Base-by-base conservation (phyloP, 2,113 vertebrate genomes). In the Labrus mixtus region DNA sequence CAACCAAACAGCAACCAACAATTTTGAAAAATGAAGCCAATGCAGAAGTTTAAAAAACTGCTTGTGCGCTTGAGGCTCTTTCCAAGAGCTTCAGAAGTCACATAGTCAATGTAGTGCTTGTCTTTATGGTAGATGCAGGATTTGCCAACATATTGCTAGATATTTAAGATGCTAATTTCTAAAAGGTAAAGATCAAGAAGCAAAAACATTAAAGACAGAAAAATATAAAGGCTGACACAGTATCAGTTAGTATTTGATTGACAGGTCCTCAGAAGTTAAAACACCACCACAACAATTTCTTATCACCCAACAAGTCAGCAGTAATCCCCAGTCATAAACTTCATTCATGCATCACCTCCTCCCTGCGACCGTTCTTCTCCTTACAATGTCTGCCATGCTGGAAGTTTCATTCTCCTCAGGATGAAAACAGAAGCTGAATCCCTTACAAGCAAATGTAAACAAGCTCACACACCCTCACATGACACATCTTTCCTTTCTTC, bases 401-500 rank as follows among this genome's bases (percentile, higher is more conserved):
- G 55, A 58, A 46, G 63, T 22, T 3, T 83, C 58, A 53, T 70
- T 70, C 76, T 85, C 51, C 57, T 79, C 41, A 0, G 62, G 82
- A 86, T 89, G 73, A 91, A 84, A 87, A 81, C 36, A 63, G 77
- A 43, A 33, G 76, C 72, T 60, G 56, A 73, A 79, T 76, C 55
- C 62, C 66, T 66, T 50, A 6, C 55, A 20, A 54, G 74, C 66
- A 68, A 90, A 89, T 63, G 80, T 88, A 85, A 88, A 91, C 83
- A 86, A 66, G 63, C 63, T 69, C 71, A 22, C 84, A 50, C 83
- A 62, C 69, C 60, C 77, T 81, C 81, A 70, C 76, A 73, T 73
- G 75, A 68, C 78, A 81, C 75, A 82, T 83, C 76, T 73, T 78
- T 79, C 83, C 70, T 84, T 84, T 90, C 87, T 90, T 85, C 87